A percentile compares a stretch with the other conserved stretches of the same genome.
Evolutionary conservation across 2,888 invertebrate genomes (phyloP).

Genomic region (Rotaria macrura): DNA sequence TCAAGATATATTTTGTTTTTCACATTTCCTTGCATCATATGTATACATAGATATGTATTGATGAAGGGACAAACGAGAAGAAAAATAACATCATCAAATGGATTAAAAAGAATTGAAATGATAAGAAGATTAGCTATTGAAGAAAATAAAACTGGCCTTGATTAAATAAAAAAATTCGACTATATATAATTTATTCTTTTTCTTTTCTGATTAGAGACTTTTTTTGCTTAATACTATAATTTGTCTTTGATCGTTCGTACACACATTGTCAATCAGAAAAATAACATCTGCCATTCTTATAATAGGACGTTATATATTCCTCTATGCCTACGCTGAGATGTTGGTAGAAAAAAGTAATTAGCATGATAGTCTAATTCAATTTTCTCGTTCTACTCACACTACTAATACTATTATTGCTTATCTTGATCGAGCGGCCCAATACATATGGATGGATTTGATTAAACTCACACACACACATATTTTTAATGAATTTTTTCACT

Average conservation of each 20-base stretch:
- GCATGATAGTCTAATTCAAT: slow-evolving; percentile 2
- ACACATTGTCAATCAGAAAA: not conserved
- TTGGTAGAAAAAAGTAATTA: not conserved
- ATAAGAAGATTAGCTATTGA: not conserved
- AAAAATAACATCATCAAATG: too few relatives aligned
- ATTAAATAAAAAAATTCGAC: not conserved
- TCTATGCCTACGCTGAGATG: not conserved
- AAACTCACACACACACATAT: not conserved
- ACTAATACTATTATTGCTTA: not conserved
- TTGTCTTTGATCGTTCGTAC: not conserved
- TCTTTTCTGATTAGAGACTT: not conserved
- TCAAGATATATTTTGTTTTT: not conserved
- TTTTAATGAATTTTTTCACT: not conserved
- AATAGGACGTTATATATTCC: not conserved
- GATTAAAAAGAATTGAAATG: not conserved
- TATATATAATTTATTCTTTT: not conserved
- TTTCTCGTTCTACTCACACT: not conserved
- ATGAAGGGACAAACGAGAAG: not conserved
- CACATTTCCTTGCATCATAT: not conserved
- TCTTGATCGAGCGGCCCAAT: not conserved
- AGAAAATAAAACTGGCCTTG: not conserved
- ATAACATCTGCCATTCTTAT: slow-evolving; percentile 2
- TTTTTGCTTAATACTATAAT: not conserved
- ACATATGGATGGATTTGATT: slow-evolving; percentile 2
- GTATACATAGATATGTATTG: not conserved